Percentiles rank a stretch among this genome's conserved stretches.
Evolutionary conservation across 2,113 vertebrate species (phyloP).

Genomic region (Coracopsis vasa): DNA sequence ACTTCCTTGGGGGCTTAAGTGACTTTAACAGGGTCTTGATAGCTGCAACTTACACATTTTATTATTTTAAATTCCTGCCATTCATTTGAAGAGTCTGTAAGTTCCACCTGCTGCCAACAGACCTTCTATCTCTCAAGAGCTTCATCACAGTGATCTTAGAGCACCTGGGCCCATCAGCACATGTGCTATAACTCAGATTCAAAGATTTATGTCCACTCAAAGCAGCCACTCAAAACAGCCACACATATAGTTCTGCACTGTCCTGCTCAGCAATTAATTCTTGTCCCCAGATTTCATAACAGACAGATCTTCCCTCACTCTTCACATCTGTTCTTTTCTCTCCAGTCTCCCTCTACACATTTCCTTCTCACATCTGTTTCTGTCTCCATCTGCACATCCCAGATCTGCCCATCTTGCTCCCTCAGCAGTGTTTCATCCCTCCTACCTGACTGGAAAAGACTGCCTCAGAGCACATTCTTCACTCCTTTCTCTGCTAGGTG

Average conservation of each 20-base stretch:
- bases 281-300: neutral
- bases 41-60: neutral
- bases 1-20: too few species aligned
- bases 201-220: neutral
- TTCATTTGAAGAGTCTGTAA: neutral
- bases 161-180: neutral
- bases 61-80: neutral
- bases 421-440: neutral
- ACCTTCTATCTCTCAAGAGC: neutral
- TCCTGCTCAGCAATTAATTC: neutral
- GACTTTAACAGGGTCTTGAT: neutral
- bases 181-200: neutral
- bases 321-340: neutral
- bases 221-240: neutral
- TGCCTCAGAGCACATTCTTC: neutral
- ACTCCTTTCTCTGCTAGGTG: neutral
- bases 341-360: neutral
- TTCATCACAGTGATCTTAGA: neutral
- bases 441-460: neutral
- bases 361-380: neutral
- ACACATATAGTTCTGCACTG: neutral
- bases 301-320: neutral
- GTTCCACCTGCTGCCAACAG: neutral
- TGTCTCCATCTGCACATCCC: neutral
- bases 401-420: neutral